A percentile compares a stretch with the other conserved stretches of the same genome.
Conservation (phyloP, 2,113 vertebrate genomes). For the Anas platyrhynchos region DNA sequence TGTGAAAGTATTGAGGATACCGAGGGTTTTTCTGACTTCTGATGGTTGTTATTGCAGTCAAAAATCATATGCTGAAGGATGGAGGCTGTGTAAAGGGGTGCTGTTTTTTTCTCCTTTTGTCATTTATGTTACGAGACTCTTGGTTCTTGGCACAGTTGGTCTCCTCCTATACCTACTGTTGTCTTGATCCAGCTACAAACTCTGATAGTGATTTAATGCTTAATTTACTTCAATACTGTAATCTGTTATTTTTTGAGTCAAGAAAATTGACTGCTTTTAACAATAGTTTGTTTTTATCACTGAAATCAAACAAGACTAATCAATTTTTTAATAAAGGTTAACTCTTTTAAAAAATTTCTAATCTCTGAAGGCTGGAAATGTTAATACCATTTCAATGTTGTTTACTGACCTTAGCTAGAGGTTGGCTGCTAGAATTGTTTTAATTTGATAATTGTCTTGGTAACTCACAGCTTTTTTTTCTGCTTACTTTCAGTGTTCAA, state of each 20-base stretch:
- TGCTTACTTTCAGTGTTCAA: background rate
- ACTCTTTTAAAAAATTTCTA: rapidly evolving
- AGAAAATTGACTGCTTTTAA: background rate
- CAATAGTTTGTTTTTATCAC: background rate
- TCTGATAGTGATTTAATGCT: background rate
- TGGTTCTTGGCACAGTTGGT: background rate
- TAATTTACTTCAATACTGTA: background rate
- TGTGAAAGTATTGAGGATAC: background rate
- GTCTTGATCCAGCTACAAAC: background rate
- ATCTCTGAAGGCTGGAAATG: background rate
- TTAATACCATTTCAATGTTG: background rate
- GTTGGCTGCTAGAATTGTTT: background rate
- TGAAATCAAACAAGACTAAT: background rate
- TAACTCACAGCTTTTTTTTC: background rate
- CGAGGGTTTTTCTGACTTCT: background rate
- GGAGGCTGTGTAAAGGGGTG: background rate
- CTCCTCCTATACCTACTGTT: background rate
- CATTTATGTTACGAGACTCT: background rate
- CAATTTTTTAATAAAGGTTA: background rate
- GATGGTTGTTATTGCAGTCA: background rate
- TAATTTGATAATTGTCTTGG: background rate
- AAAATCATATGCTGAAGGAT: background rate
- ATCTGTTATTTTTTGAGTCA: background rate
- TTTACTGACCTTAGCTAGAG: background rate
- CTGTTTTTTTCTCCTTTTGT: background rate